These are phyloP conservation scores for Argyresthia goedartella DNA, from an alignment of 2,888 invertebrate species.

Conservation along the genomic window DNA sequence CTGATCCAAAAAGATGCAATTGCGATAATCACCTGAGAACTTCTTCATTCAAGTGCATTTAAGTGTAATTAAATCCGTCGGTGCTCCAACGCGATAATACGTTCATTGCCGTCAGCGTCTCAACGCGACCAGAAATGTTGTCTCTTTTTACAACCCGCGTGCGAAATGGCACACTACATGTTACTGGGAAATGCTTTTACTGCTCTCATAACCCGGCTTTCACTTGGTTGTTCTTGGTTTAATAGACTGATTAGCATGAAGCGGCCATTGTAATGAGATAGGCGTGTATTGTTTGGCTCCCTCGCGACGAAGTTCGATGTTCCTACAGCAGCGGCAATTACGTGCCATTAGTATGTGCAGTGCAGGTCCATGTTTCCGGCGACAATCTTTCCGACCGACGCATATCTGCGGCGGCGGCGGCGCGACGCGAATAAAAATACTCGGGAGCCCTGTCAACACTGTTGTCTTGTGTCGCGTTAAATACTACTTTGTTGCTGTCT, in stretches of 20 bases:
- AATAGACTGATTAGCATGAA: neutral
- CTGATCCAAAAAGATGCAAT: too few relatives aligned
- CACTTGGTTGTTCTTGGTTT: constrained; percentile 4
- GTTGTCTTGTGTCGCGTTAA: constrained; percentile 5
- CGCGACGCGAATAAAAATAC: constrained; percentile 12
- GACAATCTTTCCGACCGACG: too few relatives aligned
- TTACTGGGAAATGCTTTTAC: constrained; percentile 3
- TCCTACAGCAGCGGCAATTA: neutral
- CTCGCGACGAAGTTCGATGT: constrained; percentile 4
- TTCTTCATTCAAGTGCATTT: too few relatives aligned
- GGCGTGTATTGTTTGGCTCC: neutral
- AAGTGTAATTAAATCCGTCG: neutral
- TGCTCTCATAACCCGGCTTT: constrained; percentile 4
- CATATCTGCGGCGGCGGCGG: constrained; percentile 10
- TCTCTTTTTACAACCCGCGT: constrained; percentile 1
- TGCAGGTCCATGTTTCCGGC: constrained; percentile 15
- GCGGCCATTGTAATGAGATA: constrained; percentile 1
- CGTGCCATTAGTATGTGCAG: constrained; percentile 14
- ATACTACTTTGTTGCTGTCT: too few relatives aligned
- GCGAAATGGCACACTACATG: constrained; percentile 4
- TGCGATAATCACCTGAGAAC: too few relatives aligned
- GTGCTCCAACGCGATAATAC: neutral
- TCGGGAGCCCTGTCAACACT: constrained; percentile 9
- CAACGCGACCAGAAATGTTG: constrained; percentile 6
- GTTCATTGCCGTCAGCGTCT: constrained; percentile 3